Base-by-base conservation (phyloP, 1,140 invertebrate genomes). In the Elymnias hypermnestra region DNA sequence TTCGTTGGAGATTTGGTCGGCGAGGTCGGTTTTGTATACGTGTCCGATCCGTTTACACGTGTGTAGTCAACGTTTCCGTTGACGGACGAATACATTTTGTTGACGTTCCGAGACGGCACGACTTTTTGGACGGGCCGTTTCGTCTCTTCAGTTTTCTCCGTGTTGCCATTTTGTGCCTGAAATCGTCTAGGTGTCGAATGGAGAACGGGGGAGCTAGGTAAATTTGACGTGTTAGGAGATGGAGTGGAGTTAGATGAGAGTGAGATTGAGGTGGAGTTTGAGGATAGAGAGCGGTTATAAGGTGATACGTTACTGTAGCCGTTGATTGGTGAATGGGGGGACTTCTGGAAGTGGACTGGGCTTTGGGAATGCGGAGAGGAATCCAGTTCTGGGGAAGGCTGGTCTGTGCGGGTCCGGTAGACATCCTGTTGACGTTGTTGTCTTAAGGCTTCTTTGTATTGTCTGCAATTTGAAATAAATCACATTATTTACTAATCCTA, bases 381-480 rank as follows among this genome's bases (percentile, higher is more conserved):
- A 43, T 87, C 84, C 19, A 83, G 57, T 3, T 86, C 84, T 0
- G 83, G 81, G 10, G 86, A 86, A 17, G 83, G 71, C 38, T 78
- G 78, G 37, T 87, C 81, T 36, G 78, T 72, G 40, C 90, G 89
- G 56, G 89, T 89, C 53, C 89, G 87, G 70, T 96, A 95, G 26
- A 95, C 90, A 63, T 95, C 94, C 76, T 92, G 91, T 15, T 90
- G 92, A 50, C 94, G 88, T 76, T 95, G 94, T 65, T 94, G 92
- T 76, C 92, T 91, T 73, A 95, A 77, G 26, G 94, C 93, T 88
- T 95, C 94, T 87, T 95, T 95, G 85, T 95, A 96, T 87, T 95
- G 94, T 85, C 94, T 91, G 73, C 8, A 89, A 87, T 39, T 21
- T 3, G 9, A 41, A 41, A 19, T 5, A 14, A 15, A 13, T 41